A percentile compares a stretch with the other conserved stretches of the same genome.
Conservation (phyloP, 1,140 invertebrate genomes). For the Lasaia peninsularis region DNA sequence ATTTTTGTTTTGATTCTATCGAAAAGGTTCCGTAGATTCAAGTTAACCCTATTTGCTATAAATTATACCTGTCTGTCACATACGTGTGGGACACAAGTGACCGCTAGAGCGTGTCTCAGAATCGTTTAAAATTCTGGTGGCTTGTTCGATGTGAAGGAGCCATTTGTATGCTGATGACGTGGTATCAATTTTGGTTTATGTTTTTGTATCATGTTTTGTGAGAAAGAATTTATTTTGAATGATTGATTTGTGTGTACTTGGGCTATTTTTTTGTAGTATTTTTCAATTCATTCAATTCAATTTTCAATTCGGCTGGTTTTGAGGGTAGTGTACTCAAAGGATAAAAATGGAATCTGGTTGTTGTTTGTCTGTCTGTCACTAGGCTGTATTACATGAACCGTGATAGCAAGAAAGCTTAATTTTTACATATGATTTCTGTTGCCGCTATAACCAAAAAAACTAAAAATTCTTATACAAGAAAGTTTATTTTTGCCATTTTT, state of each 20-base stretch:
- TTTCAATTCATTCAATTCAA: too few species aligned
- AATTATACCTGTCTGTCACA: constrained; percentile 11
- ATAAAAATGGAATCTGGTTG: too few species aligned
- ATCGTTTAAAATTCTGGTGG: constrained; percentile 41
- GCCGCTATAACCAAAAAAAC: too few species aligned
- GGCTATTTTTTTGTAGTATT: too few species aligned
- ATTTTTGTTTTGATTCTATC: neutral
- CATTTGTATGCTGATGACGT: constrained; percentile 27
- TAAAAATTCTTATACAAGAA: too few species aligned
- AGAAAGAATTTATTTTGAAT: constrained; percentile 3
- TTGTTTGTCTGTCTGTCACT: too few species aligned
- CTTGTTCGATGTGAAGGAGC: constrained; percentile 18
- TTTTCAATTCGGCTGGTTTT: too few species aligned
- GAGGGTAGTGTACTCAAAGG: too few species aligned
- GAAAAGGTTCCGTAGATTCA: neutral
- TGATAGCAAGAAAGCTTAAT: too few species aligned
- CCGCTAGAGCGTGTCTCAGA: constrained; percentile 30
- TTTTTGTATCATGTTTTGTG: constrained; percentile 2
- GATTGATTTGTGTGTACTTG: neutral
- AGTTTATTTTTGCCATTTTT: too few species aligned
- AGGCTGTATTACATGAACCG: too few species aligned
- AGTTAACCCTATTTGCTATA: constrained; percentile 4
- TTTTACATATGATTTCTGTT: too few species aligned
- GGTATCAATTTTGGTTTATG: constrained; percentile 22
- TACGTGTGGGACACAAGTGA: constrained; percentile 1